Percentiles rank a stretch among this genome's conserved stretches.
Evolutionary conservation across 2,888 invertebrate species (phyloP).

Genomic region (Rotaria socialis): DNA sequence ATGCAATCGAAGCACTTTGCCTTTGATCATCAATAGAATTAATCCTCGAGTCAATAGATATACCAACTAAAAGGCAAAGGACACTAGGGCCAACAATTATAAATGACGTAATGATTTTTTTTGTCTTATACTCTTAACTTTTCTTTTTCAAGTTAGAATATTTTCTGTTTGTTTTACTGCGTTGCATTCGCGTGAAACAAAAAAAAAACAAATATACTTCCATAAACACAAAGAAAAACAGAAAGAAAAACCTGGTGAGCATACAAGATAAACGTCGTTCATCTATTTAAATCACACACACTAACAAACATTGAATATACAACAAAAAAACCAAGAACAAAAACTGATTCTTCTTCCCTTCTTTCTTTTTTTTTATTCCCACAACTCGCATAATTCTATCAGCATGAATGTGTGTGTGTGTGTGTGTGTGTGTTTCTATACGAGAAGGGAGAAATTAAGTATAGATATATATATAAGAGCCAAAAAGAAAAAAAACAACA

Average conservation of each 20-base stretch:
- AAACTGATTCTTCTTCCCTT: constrained; percentile 12
- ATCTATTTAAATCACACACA: constrained; percentile 22
- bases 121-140: neutral
- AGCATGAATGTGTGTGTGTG: neutral
- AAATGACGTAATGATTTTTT: neutral
- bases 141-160: neutral
- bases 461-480: neutral
- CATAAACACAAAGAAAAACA: neutral
- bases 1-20: neutral
- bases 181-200: constrained; percentile 1
- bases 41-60: constrained; percentile 1
- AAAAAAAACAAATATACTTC: constrained; percentile 10
- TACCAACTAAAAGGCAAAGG: neutral
- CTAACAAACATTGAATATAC: constrained; percentile 18
- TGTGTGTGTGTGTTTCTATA: constrained; percentile 22
- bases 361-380: neutral
- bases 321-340: constrained; percentile 16
- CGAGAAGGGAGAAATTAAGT: constrained; percentile 6
- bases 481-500: neutral
- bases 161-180: constrained; percentile 13
- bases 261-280: constrained; percentile 22
- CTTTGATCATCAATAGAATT: constrained; percentile 1
- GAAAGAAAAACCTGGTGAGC: constrained; percentile 1
- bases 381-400: constrained; percentile 17
- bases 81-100: neutral